These are phyloP conservation scores for Melanerpes formicivorus DNA, from an alignment of 2,113 vertebrate species.

Conservation along the genomic window DNA sequence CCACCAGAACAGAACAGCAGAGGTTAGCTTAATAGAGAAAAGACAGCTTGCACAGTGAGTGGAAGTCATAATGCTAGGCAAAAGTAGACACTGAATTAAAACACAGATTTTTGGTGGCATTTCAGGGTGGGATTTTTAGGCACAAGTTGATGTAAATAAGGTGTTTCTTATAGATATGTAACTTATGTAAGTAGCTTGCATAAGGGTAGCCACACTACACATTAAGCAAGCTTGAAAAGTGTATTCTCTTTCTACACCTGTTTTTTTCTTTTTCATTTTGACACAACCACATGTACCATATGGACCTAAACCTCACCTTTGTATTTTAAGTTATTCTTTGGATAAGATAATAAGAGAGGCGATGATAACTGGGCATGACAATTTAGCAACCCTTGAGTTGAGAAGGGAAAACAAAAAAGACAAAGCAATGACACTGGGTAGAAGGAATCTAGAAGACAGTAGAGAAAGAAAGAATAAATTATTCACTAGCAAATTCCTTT, in stretches of 20 bases:
- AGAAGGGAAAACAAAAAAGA: neutral
- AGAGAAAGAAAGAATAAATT: neutral
- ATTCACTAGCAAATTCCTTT: neutral
- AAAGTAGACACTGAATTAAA: neutral
- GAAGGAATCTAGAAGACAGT: neutral
- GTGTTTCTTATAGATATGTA: too few relatives aligned
- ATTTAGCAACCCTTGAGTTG: neutral
- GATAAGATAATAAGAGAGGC: neutral
- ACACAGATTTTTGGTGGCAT: neutral
- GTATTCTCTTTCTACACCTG: neutral
- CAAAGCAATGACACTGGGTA: neutral
- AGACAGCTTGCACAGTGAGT: neutral
- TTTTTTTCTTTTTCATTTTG: neutral
- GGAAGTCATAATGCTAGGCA: neutral
- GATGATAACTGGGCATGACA: neutral
- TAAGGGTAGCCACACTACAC: neutral
- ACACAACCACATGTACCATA: neutral
- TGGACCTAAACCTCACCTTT: neutral
- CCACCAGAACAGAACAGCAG: neutral
- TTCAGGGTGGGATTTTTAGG: neutral
- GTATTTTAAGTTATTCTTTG: neutral
- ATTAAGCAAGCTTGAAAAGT: neutral
- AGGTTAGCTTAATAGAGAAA: neutral
- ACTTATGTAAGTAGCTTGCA: neutral
- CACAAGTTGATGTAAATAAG: neutral